phyloP scores from a whole-genome alignment of 2,797 vertebrate species.

The Cichlasoma orientale region DNA sequence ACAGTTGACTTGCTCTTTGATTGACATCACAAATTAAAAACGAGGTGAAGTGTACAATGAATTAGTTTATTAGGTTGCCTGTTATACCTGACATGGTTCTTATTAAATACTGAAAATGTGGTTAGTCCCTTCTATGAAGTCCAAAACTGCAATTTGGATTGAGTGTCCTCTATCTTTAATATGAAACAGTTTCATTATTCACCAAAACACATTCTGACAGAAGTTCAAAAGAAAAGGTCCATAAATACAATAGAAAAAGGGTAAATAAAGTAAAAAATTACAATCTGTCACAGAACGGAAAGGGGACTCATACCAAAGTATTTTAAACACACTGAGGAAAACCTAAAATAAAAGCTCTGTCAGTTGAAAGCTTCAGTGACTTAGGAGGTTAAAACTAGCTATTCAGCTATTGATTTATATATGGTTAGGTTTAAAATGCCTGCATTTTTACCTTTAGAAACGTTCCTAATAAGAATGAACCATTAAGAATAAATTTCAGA shows the following conservation, averaged over 20 bases:
- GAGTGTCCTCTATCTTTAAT: not conserved
- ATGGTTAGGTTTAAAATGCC: no score
- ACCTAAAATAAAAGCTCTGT: not conserved
- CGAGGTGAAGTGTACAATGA: not conserved
- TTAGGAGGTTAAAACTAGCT: not conserved
- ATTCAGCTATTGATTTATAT: not conserved
- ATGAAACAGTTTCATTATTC: not conserved
- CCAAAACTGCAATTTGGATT: not conserved
- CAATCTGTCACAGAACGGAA: not conserved
- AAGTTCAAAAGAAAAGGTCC: not conserved
- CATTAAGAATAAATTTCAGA: no score
- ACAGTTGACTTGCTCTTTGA: not conserved
- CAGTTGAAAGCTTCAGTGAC: not conserved
- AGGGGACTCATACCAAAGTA: not conserved
- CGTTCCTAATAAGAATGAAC: no score
- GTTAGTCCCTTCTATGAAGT: not conserved
- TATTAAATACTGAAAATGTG: not conserved
- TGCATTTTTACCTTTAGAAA: no score
- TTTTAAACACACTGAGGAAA: not conserved
- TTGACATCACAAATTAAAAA: not conserved
- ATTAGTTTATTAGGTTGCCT: not conserved
- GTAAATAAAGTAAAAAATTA: no score
- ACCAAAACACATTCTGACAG: not conserved
- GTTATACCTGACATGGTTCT: rapidly evolving
- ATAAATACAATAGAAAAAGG: no score